Evolutionary conservation across 2,888 invertebrate genomes (phyloP).

Genomic region (Caenorhabditis sp.): DNA sequence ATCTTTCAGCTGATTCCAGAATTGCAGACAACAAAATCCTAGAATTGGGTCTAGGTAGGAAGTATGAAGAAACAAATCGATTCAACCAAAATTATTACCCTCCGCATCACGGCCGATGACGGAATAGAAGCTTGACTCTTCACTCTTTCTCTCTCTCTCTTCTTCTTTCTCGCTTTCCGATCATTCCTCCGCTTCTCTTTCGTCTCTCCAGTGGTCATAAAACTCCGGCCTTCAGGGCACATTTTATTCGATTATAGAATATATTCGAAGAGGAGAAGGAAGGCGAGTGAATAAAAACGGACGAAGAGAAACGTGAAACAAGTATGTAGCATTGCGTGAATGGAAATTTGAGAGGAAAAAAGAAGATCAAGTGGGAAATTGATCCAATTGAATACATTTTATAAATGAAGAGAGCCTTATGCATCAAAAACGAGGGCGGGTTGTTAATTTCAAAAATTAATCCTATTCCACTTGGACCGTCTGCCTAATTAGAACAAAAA

Average conservation of each 20-base stretch:
- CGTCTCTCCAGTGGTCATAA: slow-evolving; percentile 40
- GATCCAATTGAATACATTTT: neutral
- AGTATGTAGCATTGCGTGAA: neutral
- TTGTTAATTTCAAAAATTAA: neutral
- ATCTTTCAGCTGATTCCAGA: no score
- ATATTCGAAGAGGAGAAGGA: slow-evolving; percentile 29
- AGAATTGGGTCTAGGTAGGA: no score
- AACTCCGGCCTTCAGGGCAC: slow-evolving; percentile 40
- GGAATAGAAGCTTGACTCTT: neutral
- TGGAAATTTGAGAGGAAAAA: neutral
- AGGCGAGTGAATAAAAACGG: no score
- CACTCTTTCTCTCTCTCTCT: neutral
- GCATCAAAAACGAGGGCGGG: slow-evolving; percentile 1
- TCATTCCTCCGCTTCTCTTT: no score
- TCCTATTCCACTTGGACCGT: no score
- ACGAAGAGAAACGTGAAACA: neutral
- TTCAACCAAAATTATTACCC: neutral
- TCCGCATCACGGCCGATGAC: neutral
- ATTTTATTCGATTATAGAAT: slow-evolving; percentile 54
- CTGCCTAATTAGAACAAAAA: neutral
- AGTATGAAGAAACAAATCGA: neutral
- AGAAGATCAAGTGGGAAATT: no score
- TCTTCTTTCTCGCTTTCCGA: slow-evolving; percentile 28
- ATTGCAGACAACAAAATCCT: no score
- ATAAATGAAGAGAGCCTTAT: neutral